Conservation (phyloP, 2,888 invertebrate species). For the Cordilura impudica region DNA sequence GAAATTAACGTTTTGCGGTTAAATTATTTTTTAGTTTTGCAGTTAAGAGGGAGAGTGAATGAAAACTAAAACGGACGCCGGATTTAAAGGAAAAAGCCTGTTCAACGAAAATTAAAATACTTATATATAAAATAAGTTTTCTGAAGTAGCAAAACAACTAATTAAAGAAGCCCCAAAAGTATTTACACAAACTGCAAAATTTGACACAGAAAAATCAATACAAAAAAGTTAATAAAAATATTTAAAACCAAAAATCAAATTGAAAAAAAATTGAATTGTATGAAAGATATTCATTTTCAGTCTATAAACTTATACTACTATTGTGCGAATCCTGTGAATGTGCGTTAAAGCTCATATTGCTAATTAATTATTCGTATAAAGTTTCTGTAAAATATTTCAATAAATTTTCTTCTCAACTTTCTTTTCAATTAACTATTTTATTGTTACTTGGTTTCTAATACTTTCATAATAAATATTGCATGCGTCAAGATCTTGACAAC, state of each 20-base stretch:
- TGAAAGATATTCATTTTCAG: background rate
- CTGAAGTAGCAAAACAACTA: slow-evolving; percentile 2
- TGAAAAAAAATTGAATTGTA: background rate
- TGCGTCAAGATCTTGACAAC: background rate
- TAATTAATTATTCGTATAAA: background rate
- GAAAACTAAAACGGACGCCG: background rate
- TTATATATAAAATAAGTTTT: background rate
- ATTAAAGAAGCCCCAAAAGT: slow-evolving; percentile 40
- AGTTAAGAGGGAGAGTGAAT: background rate
- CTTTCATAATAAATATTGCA: background rate
- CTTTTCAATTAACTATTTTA: background rate
- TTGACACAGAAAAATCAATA: background rate
- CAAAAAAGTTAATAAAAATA: background rate
- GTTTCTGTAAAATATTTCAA: background rate
- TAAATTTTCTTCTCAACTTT: background rate
- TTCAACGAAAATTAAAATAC: slow-evolving; percentile 10
- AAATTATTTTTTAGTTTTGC: background rate
- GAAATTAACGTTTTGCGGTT: slow-evolving; percentile 29
- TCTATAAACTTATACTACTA: background rate
- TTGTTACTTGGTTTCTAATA: background rate
- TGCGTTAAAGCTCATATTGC: background rate
- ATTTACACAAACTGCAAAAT: background rate
- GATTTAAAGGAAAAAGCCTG: background rate
- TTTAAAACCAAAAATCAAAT: background rate
- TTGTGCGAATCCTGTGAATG: background rate